A percentile compares a stretch with the other conserved stretches of the same genome.
Conservation (phyloP, 2,888 invertebrate species). For the Gisinianus flammeolus region DNA sequence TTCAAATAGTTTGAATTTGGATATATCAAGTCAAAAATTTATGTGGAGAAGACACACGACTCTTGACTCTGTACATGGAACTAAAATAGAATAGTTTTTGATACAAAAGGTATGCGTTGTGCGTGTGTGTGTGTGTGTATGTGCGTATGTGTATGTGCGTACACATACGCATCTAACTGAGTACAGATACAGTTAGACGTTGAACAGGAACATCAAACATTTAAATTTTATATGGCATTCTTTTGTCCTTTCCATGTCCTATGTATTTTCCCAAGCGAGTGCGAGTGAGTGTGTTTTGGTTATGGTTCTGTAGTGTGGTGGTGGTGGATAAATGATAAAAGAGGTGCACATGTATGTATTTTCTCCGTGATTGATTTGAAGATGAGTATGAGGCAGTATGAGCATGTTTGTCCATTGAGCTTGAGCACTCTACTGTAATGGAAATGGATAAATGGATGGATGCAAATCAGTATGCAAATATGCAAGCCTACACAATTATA, state of each 20-base stretch:
- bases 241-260: no score
- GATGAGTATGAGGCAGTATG: not conserved
- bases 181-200: no score
- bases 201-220: no score
- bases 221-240: no score
- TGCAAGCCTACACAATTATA: not conserved
- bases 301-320: no score
- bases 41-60: not conserved
- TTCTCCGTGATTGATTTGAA: not conserved
- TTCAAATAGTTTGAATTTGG: not conserved
- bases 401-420: not conserved
- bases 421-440: not conserved
- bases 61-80: not conserved
- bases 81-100: not conserved
- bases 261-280: no score
- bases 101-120: not conserved
- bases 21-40: not conserved
- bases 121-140: not conserved
- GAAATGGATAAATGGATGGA: not conserved
- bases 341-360: not conserved
- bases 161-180: no score
- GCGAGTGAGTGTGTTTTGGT: no score
- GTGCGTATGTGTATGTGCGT: no score
- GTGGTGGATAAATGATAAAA: no score
- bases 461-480: conserved; percentile 21